Conservation (phyloP, 2,113 vertebrate species). For the Zapornia atra region DNA sequence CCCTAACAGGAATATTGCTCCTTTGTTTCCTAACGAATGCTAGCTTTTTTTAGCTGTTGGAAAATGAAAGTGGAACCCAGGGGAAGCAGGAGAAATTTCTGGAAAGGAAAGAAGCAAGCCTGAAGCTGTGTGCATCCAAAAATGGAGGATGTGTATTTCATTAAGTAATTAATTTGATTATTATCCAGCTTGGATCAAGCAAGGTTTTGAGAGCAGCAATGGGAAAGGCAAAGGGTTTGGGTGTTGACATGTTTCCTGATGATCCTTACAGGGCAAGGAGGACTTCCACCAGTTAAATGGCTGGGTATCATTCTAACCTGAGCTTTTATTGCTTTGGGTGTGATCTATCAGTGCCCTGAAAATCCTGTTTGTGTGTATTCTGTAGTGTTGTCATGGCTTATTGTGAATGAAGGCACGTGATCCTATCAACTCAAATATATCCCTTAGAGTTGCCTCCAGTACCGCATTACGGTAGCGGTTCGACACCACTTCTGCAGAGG, state of each 20-base stretch:
- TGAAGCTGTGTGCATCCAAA: neutral
- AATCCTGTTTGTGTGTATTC: neutral
- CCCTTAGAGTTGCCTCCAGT: neutral
- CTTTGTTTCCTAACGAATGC: neutral
- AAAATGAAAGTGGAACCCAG: neutral
- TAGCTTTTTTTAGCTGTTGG: neutral
- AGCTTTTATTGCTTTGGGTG: neutral
- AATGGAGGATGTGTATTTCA: neutral
- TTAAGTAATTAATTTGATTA: neutral
- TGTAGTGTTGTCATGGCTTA: neutral
- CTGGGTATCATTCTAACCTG: neutral
- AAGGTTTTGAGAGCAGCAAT: neutral
- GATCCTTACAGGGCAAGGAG: rapidly evolving
- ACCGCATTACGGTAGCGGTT: neutral
- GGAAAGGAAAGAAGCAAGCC: neutral
- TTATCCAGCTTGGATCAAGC: neutral
- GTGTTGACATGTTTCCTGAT: rapidly evolving
- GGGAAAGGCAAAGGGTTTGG: neutral
- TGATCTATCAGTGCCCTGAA: neutral
- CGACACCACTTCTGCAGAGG: neutral
- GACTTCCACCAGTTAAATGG: neutral
- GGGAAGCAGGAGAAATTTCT: neutral
- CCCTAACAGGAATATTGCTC: neutral
- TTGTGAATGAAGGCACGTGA: neutral
- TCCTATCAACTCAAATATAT: neutral